Evolutionary conservation across 2,888 invertebrate species (phyloP).

Genomic region (Diadromus collaris): DNA sequence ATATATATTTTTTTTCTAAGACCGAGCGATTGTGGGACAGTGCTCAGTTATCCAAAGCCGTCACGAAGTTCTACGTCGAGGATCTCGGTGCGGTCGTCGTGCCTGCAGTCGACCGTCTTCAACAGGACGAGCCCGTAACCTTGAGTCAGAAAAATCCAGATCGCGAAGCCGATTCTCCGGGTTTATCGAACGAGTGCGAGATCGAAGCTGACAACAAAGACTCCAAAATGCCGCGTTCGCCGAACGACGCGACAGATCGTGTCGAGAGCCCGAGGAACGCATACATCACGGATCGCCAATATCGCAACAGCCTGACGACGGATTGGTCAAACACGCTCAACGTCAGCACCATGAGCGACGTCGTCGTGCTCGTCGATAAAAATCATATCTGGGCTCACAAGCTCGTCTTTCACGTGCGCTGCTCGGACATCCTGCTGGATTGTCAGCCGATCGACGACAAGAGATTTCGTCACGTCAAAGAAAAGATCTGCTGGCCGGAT

Average conservation of each 20-base stretch:
- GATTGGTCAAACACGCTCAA: constrained; percentile 77
- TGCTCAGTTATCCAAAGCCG: constrained; percentile 65
- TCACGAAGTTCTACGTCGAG: constrained; percentile 71
- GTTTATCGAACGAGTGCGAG: not conserved
- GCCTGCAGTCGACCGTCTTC: not conserved
- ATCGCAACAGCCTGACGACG: constrained; percentile 64
- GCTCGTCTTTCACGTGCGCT: constrained; percentile 79
- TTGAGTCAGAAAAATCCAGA: not conserved
- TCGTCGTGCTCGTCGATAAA: constrained; percentile 77
- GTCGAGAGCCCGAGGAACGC: constrained; percentile 5
- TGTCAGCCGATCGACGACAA: constrained; percentile 66
- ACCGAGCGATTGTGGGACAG: constrained; percentile 74
- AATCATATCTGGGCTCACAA: constrained; percentile 79
- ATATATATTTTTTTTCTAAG: constrained; percentile 63
- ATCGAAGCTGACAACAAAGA: not conserved
- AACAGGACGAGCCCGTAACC: not conserved
- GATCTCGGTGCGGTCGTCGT: constrained; percentile 61
- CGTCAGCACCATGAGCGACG: constrained; percentile 78
- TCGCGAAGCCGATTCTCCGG: not conserved
- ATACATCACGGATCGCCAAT: constrained; percentile 55
- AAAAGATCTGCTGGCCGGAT: constrained; percentile 73
- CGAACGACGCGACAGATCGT: not conserved
- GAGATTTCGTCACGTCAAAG: constrained; percentile 64
- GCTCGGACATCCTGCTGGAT: constrained; percentile 78
- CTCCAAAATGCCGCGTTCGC: constrained; percentile 8